Percentiles rank a stretch among this genome's conserved stretches.
Evolutionary conservation across 2,113 vertebrate species (phyloP).

Genomic region (Agapornis roseicollis): DNA sequence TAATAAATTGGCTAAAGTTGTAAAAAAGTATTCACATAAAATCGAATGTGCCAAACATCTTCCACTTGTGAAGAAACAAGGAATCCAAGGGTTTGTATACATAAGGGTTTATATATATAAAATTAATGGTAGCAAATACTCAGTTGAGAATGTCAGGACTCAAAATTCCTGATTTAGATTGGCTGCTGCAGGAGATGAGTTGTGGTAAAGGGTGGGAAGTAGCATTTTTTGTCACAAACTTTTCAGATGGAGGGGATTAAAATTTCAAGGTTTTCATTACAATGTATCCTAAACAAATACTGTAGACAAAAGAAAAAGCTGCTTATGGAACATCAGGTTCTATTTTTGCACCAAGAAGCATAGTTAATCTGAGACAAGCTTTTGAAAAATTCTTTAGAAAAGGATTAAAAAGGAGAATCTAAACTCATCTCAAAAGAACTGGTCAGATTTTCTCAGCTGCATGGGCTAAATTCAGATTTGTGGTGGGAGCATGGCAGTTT

Average conservation of each 20-base stretch:
- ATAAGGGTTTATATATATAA: not conserved
- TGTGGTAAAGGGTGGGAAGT: not conserved
- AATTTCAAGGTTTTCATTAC: not conserved
- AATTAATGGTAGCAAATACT: not conserved
- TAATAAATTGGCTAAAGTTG: not conserved
- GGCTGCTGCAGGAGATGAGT: not conserved
- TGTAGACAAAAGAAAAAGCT: not conserved
- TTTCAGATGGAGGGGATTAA: slow-evolving; percentile 1
- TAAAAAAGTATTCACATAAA: not conserved
- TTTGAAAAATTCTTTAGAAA: not conserved
- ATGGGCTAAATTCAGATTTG: not conserved
- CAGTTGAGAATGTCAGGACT: not conserved
- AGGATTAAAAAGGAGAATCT: not conserved
- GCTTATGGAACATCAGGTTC: not conserved
- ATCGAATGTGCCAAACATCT: not conserved
- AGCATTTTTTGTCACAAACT: not conserved
- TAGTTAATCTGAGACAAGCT: not conserved
- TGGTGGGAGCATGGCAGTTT: not conserved
- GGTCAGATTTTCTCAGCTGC: not conserved
- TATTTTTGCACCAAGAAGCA: not conserved
- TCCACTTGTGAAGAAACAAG: not conserved
- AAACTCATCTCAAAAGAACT: not conserved
- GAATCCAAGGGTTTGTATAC: not conserved
- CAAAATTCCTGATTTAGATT: not conserved
- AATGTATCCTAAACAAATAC: not conserved